Conservation (phyloP, 2,113 vertebrate species). For the Clarias gariepinus region DNA sequence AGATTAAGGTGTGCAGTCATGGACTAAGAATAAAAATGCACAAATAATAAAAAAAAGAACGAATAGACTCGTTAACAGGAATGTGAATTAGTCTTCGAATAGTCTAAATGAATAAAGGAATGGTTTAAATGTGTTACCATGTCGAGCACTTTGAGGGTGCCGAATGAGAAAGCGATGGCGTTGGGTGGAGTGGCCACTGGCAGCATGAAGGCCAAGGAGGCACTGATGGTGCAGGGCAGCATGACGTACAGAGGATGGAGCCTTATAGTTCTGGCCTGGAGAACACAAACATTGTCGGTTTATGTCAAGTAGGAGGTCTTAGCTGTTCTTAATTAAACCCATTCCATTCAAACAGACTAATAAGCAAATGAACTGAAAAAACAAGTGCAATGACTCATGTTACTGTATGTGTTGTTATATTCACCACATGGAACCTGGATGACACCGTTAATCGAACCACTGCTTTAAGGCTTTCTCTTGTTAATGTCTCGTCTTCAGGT, state of each 20-base stretch:
- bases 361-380: background rate
- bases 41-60: background rate
- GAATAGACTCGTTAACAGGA: background rate
- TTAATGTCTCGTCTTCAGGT: background rate
- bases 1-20: background rate
- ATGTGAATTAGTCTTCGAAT: background rate
- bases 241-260: constrained; percentile 89
- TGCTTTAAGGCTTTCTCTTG: background rate
- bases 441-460: background rate
- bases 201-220: constrained; percentile 92
- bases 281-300: constrained; percentile 14
- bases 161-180: constrained; percentile 89
- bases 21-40: background rate
- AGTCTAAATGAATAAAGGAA: background rate
- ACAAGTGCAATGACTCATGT: background rate
- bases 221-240: constrained; percentile 85
- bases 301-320: background rate
- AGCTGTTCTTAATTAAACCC: background rate
- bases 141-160: constrained; percentile 83
- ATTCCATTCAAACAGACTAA: background rate
- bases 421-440: background rate
- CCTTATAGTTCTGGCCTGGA: constrained; percentile 79
- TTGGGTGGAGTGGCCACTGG: constrained; percentile 93
- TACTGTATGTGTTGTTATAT: background rate
- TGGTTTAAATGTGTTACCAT: constrained; percentile 76